Evolutionary conservation across 2,888 invertebrate species (phyloP), one percentile per base, ranked within the genome.

Genomic region (Drosophila percnosoma): DNA sequence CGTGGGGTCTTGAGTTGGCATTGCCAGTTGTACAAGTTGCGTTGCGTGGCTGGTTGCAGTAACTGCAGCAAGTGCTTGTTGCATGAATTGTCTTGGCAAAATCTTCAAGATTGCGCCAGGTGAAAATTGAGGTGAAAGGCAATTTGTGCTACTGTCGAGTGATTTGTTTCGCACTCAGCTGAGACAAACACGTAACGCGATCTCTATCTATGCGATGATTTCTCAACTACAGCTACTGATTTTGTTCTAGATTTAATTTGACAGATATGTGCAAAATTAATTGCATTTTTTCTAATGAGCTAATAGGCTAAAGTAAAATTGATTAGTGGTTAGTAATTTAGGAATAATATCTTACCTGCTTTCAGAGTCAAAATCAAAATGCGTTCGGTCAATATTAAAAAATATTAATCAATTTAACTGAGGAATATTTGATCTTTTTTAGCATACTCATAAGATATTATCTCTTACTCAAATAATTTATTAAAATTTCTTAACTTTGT

Each of bases 101-200:
- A 68, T 67, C 66, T 42, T 60, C 65, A 31, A 53, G 64, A 57
- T 72, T 66, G 38, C 29, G 76, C 76, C 84, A 76, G 68, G 60
- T 80, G 69, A 73, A 82, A 79, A 82, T 82, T 71, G 31, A 82
- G 82, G 85, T 77, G 83, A 82, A 82, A 82, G 69, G 82, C 83
- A 67, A 73, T 77, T 68, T 65, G 69, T 67, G 71, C 68, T 76
- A 77, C 82, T 74, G 82, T 80, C 58, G 51, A 63, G 40, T 53
- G 70, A 75, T 75, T 75, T 75, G 74, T 75, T 45, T 70, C 33
- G 45, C 71, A 49, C 34, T 58, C 29, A 75, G 24, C 48, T n/a
- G 1, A 58, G 70, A 70, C 70, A 70, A 75, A 38, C 60, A 27
- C 24, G 49, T 34, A 75, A 51, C 49, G 45, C 55, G 33, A 75